A percentile compares a stretch with the other conserved stretches of the same genome.
phyloP scores from a whole-genome alignment of 2,888 invertebrate genomes.

The Noctua fimbriata region DNA sequence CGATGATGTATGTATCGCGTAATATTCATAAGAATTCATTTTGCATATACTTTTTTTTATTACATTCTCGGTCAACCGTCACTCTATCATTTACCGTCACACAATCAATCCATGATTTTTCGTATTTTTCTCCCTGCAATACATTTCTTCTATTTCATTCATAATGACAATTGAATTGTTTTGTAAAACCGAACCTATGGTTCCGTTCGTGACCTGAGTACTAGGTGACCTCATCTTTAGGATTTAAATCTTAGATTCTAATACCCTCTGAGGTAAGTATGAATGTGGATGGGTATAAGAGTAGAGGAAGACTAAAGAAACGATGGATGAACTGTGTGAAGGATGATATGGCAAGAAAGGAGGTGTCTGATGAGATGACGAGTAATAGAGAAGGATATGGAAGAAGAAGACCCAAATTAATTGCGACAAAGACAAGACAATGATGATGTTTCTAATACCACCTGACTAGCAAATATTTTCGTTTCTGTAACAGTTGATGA shows the following conservation, averaged over 20 bases:
- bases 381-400: no score
- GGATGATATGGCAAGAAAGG: no score
- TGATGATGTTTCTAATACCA: background rate
- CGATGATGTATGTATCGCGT: slow-evolving; percentile 2
- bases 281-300: no score
- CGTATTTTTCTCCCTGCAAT: background rate
- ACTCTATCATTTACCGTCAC: background rate
- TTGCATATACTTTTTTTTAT: background rate
- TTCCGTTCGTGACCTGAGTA: background rate
- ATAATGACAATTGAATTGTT: background rate
- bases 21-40: slow-evolving; percentile 38
- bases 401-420: no score
- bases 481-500: slow-evolving; percentile 18
- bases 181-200: background rate
- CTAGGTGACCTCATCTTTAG: no score
- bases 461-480: slow-evolving; percentile 16
- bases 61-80: background rate
- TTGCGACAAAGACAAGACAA: no score
- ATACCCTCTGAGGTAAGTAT: background rate
- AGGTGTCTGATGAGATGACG: no score
- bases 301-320: no score
- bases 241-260: background rate
- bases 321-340: no score
- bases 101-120: background rate
- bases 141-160: background rate